Conservation (phyloP, 2,797 vertebrate species). For the Halcyon badia region DNA sequence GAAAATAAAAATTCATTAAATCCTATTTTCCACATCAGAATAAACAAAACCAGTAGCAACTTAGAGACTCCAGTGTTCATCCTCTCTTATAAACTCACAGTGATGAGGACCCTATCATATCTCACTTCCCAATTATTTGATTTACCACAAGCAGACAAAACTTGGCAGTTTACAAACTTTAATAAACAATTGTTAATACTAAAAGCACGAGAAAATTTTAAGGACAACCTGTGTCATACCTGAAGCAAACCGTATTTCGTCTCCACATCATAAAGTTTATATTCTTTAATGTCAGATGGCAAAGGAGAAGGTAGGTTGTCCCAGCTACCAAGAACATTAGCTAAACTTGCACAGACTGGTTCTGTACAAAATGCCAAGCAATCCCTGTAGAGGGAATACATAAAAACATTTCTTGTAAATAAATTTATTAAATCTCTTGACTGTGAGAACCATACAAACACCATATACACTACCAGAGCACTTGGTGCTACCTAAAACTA, state of each 20-base stretch:
- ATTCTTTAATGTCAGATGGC: slow-evolving; percentile 94
- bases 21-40: background rate
- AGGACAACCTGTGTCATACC: slow-evolving; percentile 80
- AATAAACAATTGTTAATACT: background rate
- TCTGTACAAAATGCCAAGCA: slow-evolving; percentile 98
- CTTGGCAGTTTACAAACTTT: background rate
- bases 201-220: background rate
- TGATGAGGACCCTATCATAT: background rate
- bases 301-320: slow-evolving; percentile 94
- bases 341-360: slow-evolving; percentile 96
- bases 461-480: background rate
- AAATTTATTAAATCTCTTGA: background rate
- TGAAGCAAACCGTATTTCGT: slow-evolving; percentile 97
- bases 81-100: background rate
- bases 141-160: background rate
- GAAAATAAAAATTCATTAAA: background rate
- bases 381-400: slow-evolving; percentile 84
- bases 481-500: background rate
- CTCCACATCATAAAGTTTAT: slow-evolving; percentile 97
- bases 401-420: background rate
- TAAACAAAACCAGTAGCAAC: background rate
- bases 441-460: background rate
- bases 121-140: background rate
- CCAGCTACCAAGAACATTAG: slow-evolving; percentile 95
- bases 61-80: background rate